Evolutionary conservation across 64 coral and sea anemone genomes (phyloP).

Genomic region (Stylophora pistillata): DNA sequence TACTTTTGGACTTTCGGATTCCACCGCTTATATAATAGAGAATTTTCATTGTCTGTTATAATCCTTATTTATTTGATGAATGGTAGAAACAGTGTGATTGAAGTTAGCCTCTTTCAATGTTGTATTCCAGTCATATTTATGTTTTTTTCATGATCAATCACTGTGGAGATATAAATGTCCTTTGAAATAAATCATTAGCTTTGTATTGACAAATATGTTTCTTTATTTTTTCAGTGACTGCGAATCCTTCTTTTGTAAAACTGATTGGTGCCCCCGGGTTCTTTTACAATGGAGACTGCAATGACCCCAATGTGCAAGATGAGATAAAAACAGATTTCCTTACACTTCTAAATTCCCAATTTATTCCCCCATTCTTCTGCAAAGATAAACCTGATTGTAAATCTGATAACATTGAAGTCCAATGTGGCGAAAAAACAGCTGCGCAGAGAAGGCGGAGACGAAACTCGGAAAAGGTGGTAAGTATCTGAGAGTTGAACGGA

Average conservation of each 20-base stretch:
- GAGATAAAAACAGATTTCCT: constrained; percentile 7
- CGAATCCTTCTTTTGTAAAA: neutral
- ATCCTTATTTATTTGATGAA: no score
- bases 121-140: no score
- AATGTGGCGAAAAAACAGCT: constrained; percentile 13
- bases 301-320: constrained; percentile 40
- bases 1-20: no score
- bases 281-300: constrained; percentile 55
- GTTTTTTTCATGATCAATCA: no score
- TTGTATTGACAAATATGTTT: neutral
- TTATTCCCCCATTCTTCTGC: constrained; percentile 1
- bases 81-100: no score
- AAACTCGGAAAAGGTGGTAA: neutral
- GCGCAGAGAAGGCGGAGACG: constrained; percentile 2
- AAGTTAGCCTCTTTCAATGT: no score
- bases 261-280: neutral
- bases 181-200: no score
- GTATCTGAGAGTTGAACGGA: neutral
- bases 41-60: no score
- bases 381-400: neutral
- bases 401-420: neutral
- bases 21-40: no score
- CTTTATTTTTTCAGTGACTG: neutral
- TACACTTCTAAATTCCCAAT: neutral
- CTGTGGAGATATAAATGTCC: no score